These are phyloP conservation scores for Patagioenas fasciata DNA, from an alignment of 2,113 vertebrate genomes.

Conservation along the genomic window DNA sequence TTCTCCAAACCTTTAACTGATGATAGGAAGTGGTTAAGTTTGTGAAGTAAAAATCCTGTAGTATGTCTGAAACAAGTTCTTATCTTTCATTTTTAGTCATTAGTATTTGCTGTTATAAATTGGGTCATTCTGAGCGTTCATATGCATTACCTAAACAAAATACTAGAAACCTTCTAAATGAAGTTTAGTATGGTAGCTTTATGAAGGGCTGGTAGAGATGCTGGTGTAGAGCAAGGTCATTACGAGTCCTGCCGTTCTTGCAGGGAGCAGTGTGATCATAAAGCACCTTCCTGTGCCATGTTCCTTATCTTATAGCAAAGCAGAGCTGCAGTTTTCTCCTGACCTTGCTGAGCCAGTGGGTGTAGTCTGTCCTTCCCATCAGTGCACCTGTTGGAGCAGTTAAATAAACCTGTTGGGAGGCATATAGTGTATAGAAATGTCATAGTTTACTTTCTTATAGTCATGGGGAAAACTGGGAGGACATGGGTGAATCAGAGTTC, in stretches of 20 bases:
- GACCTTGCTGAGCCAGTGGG: slow-evolving; percentile 14
- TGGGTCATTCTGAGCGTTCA: background rate
- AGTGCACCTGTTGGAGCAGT: background rate
- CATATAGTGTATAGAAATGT: background rate
- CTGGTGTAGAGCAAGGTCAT: background rate
- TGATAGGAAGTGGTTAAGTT: background rate
- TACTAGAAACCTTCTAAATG: background rate
- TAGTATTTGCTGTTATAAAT: background rate
- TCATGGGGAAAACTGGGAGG: background rate
- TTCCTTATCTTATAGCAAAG: background rate
- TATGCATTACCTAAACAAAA: background rate
- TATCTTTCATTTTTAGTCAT: background rate
- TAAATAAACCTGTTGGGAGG: background rate
- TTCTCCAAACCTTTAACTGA: background rate
- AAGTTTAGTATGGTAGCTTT: background rate
- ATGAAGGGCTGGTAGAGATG: background rate
- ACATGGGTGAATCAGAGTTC: background rate
- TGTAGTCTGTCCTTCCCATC: background rate
- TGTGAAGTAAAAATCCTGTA: accelerated
- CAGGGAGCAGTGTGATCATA: background rate
- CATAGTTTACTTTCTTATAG: background rate
- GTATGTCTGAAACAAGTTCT: background rate
- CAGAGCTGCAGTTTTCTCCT: background rate
- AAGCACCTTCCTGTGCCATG: background rate
- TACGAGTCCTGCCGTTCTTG: background rate